A percentile compares a stretch with the other conserved stretches of the same genome.
These are phyloP conservation scores for Microcebus griseorufus DNA, from an alignment of 2,113 vertebrate genomes.

Conservation along the genomic window DNA sequence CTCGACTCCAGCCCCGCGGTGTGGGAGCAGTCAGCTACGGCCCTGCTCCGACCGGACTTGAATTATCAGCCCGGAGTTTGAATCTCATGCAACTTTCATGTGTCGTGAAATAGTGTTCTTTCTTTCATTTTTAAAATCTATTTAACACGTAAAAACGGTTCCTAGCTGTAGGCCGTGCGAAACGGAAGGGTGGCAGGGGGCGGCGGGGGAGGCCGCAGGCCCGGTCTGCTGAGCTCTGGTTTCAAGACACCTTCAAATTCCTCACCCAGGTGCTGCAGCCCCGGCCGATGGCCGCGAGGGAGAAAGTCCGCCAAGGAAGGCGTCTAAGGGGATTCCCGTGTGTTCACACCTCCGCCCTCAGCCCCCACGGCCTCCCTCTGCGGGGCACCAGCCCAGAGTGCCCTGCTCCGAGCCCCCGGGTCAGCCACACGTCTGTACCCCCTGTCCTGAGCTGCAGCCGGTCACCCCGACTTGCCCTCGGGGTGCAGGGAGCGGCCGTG, in stretches of 20 bases:
- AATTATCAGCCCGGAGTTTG: neutral
- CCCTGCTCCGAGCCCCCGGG: accelerated
- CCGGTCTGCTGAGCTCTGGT: neutral
- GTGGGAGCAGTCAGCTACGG: accelerated
- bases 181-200: neutral
- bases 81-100: too few relatives aligned
- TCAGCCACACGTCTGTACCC: accelerated
- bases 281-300: accelerated
- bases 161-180: neutral
- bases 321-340: neutral
- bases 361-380: neutral
- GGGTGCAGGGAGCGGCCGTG: accelerated
- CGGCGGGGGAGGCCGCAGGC: too few relatives aligned
- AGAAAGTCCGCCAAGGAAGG: too few relatives aligned
- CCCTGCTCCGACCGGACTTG: accelerated
- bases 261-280: neutral
- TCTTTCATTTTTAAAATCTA: neutral
- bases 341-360: neutral
- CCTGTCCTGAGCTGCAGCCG: neutral
- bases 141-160: neutral
- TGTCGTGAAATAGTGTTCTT: neutral
- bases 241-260: neutral
- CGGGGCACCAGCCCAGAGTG: neutral
- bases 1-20: accelerated
- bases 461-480: accelerated